These are phyloP conservation scores for Patella depressa DNA, from an alignment of 2,888 invertebrate species.

Conservation along the genomic window DNA sequence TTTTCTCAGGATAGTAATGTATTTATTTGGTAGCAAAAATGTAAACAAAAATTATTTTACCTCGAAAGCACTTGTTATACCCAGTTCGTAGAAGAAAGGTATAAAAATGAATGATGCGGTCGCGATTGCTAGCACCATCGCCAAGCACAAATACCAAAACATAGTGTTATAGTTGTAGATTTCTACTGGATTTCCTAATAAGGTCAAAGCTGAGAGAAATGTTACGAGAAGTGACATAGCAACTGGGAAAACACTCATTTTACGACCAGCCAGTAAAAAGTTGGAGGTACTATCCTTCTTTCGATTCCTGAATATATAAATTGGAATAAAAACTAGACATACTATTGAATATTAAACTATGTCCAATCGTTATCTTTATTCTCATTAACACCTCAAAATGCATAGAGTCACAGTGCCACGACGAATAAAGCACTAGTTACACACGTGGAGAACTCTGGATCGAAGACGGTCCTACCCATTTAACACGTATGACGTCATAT, in stretches of 20 bases:
- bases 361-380: no score
- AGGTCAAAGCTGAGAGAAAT: conserved; percentile 48
- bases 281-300: background rate
- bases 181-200: conserved; percentile 48
- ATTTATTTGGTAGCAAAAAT: background rate
- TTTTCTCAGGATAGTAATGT: background rate
- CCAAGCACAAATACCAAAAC: conserved; percentile 37
- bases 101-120: conserved; percentile 33
- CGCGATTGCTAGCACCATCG: conserved; percentile 51
- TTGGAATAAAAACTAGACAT: no score
- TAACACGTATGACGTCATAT: no score
- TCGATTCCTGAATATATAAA: background rate
- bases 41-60: conserved; percentile 18
- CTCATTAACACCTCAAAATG: no score
- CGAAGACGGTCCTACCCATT: no score
- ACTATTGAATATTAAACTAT: no score
- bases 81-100: conserved; percentile 42
- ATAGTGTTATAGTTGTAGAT: conserved; percentile 48
- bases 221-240: conserved; percentile 65
- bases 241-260: conserved; percentile 66
- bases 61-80: conserved; percentile 39
- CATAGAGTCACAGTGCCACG: no score
- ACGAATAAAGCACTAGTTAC: no score
- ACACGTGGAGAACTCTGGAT: no score
- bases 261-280: conserved; percentile 37